Base-by-base conservation (phyloP, 2,888 invertebrate species). In the Pristionchus mayeri region DNA sequence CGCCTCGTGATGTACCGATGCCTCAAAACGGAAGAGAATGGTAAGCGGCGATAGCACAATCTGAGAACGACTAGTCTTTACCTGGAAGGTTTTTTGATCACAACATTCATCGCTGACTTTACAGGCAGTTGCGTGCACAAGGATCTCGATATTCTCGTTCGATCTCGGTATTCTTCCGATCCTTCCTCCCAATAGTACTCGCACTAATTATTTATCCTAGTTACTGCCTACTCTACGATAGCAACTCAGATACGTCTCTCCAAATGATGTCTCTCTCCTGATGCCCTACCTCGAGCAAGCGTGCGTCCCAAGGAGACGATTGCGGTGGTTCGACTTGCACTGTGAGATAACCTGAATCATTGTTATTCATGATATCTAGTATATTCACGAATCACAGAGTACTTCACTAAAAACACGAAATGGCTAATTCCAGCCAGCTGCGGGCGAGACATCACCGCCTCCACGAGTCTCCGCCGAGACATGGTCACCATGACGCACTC, bases 321-420 rank as follows among this genome's bases (percentile, higher is more conserved):
- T 90, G 44, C 67, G 90, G 83, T 90, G 90, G 90, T 89, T 89
- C 84, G 90, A 90, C 85, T 84, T 90, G 30, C 89, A 90, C 81
- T 89, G 89, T 89, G 48, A 85, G 87, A 54, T 60, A 16, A 13
- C 54, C 21, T 2, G 2, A 50, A 50, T 79, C 30, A 44, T 40
- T 40, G 6, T 40, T 76, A 34, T 24, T 11, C 37, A 9, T 67
- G 30, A 37, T 6, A 27, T 54, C 54, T 44, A 44, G 13, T 44
- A 44, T 44, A 13, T 44, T 44, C 13, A 9, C 13, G 44, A 44
- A 44, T 13, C 44, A 44, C n/a, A n/a, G n/a, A n/a, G n/a, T n/a
- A n/a, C n/a, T n/a, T n/a, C n/a, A n/a, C n/a, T n/a, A 44, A 24
- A 30, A 50, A 84, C 30, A 37, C 9, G 7, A 34, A n/a, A 34